These are phyloP conservation scores for Sarcophaga variegata DNA, from an alignment of 2,888 invertebrate genomes.

Conservation along the genomic window DNA sequence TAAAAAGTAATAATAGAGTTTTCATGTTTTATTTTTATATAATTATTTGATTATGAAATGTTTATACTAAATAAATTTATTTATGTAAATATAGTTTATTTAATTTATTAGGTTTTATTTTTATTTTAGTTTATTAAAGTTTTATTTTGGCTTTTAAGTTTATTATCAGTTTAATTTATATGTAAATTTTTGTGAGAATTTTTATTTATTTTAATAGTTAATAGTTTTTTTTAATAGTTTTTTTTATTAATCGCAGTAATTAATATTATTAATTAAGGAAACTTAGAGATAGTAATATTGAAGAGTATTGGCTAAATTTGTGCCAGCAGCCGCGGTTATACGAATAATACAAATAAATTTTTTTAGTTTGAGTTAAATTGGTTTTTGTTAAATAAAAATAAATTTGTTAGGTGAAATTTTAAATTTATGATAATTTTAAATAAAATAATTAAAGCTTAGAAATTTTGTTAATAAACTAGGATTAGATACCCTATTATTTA, in stretches of 20 bases:
- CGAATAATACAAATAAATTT: conserved; percentile 84
- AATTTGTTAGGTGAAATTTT: conserved; percentile 82
- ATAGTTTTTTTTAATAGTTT: conserved; percentile 75
- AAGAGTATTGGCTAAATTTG: conserved; percentile 86
- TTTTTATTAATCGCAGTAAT: conserved; percentile 82
- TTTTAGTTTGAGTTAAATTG: conserved; percentile 83
- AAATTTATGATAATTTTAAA: conserved; percentile 77
- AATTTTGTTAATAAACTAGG: conserved; percentile 85
- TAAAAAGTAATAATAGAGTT: too few species aligned
- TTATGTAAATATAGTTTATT: too few species aligned
- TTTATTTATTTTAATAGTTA: conserved; percentile 82
- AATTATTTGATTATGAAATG: too few species aligned
- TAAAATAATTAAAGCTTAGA: conserved; percentile 85
- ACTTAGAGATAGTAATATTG: conserved; percentile 85
- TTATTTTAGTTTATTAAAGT: conserved; percentile 79
- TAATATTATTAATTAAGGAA: conserved; percentile 84
- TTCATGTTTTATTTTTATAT: too few species aligned
- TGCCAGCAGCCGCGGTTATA: conserved; percentile 87
- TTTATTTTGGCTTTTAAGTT: conserved; percentile 83
- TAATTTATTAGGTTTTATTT: too few species aligned
- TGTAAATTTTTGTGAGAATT: conserved; percentile 83
- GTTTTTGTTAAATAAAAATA: conserved; percentile 84
- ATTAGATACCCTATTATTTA: conserved; percentile 88
- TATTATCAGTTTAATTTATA: conserved; percentile 84
- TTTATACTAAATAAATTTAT: too few species aligned